Evolutionary conservation across 2,113 vertebrate species (phyloP).

Genomic region (human): DNA sequence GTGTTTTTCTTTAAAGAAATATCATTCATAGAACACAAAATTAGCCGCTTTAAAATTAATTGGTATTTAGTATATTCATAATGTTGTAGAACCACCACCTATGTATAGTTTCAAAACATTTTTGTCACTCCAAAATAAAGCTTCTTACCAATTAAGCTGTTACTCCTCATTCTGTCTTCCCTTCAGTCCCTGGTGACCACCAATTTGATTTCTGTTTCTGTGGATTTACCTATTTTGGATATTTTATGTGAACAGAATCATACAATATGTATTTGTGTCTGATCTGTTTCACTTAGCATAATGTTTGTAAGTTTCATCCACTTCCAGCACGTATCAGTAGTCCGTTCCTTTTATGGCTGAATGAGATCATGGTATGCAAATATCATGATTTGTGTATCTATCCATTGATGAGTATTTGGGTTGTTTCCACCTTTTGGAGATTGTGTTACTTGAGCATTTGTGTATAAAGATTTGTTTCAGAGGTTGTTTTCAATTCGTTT

Average conservation of each 20-base stretch:
- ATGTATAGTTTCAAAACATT: not conserved
- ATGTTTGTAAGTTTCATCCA: not conserved
- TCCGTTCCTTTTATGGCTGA: not conserved
- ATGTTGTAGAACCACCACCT: not conserved
- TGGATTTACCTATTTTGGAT: not conserved
- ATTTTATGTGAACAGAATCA: not conserved
- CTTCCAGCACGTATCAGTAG: not conserved
- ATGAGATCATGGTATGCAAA: not conserved
- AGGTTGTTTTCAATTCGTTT: not conserved
- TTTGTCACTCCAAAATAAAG: not conserved
- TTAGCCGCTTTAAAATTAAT: not conserved
- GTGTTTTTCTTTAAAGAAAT: not conserved
- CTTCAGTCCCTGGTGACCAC: not conserved
- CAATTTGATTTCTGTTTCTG: not conserved
- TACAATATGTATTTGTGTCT: not conserved
- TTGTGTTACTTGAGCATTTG: not conserved
- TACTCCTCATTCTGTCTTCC: not conserved
- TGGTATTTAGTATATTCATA: not conserved
- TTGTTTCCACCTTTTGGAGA: not conserved
- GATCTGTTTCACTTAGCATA: not conserved
- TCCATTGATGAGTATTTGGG: not conserved
- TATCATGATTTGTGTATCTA: not conserved
- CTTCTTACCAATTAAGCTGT: not conserved
- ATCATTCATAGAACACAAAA: constrained; percentile 1
- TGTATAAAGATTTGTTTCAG: not conserved